phyloP scores from a whole-genome alignment of 2,888 invertebrate genomes.

The Galerucella pusilla region DNA sequence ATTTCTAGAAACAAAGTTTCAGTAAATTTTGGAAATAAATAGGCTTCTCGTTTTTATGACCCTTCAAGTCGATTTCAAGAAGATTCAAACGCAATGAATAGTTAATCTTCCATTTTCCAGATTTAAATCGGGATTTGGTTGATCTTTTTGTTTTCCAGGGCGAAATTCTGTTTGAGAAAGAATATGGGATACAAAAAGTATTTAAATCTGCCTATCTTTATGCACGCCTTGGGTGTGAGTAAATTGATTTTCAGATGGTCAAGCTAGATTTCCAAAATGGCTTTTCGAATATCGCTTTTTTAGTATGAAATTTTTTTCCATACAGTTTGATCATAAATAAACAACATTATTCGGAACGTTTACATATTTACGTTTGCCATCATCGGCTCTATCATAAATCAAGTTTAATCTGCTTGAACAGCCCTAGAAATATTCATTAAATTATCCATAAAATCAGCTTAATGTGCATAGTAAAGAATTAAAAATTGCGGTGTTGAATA shows the following conservation, averaged over 20 bases:
- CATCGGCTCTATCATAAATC: slow-evolving; percentile 39
- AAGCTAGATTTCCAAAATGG: slow-evolving; percentile 13
- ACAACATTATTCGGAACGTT: slow-evolving; percentile 35
- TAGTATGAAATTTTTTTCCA: too few species aligned
- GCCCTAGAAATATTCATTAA: slow-evolving; percentile 37
- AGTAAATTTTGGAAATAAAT: slow-evolving; percentile 51
- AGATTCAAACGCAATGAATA: slow-evolving; percentile 55
- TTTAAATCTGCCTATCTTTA: slow-evolving; percentile 41
- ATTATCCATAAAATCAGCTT: slow-evolving; percentile 8
- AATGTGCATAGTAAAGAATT: background rate
- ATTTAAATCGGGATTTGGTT: slow-evolving; percentile 54
- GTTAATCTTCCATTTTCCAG: slow-evolving; percentile 55
- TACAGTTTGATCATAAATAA: too few species aligned
- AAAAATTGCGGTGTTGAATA: background rate
- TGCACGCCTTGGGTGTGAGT: slow-evolving; percentile 38
- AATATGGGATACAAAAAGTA: slow-evolving; percentile 44
- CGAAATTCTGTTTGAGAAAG: slow-evolving; percentile 43
- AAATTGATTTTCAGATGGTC: slow-evolving; percentile 29
- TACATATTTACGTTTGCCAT: slow-evolving; percentile 39
- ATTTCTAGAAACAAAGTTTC: slow-evolving; percentile 43
- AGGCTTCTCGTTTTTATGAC: slow-evolving; percentile 50
- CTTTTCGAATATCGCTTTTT: background rate
- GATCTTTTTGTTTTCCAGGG: slow-evolving; percentile 51
- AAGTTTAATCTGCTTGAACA: slow-evolving; percentile 42
- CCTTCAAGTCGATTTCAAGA: slow-evolving; percentile 48